Percentiles rank a stretch among this genome's conserved stretches.
phyloP scores from a whole-genome alignment of 2,113 vertebrate genomes.

The Felis chaus region DNA sequence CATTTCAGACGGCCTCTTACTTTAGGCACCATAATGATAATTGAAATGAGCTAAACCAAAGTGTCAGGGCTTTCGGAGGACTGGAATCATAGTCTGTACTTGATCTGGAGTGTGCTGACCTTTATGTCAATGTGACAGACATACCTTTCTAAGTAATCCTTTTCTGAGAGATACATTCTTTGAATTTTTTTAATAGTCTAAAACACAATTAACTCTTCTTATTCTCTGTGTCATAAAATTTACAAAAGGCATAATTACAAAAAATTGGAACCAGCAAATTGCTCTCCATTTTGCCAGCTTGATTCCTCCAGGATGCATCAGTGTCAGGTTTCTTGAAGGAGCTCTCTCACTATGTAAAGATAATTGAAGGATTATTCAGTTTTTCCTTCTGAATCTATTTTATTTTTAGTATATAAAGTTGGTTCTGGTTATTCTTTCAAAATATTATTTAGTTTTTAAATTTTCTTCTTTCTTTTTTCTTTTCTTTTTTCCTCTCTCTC shows the following conservation, averaged over 20 bases:
- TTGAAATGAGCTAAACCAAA: not conserved
- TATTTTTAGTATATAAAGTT: conserved; percentile 23
- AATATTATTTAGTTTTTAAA: not conserved
- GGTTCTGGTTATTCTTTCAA: not conserved
- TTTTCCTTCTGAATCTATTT: not conserved
- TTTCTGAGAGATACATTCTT: not conserved
- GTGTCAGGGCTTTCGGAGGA: not conserved
- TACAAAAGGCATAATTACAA: not conserved
- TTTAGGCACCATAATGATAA: not conserved
- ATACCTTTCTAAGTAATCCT: not conserved
- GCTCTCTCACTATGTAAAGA: not conserved
- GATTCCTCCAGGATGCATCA: not conserved
- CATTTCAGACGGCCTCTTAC: not conserved
- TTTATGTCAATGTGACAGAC: not conserved
- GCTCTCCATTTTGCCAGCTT: not conserved
- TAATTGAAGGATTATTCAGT: not conserved
- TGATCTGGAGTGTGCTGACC: not conserved
- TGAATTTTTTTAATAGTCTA: not conserved
- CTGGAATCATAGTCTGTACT: not conserved
- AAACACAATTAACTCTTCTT: not conserved
- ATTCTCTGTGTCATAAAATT: not conserved
- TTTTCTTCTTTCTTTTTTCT: not conserved
- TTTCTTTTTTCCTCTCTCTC: not conserved
- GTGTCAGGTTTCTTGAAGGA: not conserved
- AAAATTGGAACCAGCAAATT: not conserved